Conservation (phyloP, 2,113 vertebrate genomes). For the Pipra filicauda region DNA sequence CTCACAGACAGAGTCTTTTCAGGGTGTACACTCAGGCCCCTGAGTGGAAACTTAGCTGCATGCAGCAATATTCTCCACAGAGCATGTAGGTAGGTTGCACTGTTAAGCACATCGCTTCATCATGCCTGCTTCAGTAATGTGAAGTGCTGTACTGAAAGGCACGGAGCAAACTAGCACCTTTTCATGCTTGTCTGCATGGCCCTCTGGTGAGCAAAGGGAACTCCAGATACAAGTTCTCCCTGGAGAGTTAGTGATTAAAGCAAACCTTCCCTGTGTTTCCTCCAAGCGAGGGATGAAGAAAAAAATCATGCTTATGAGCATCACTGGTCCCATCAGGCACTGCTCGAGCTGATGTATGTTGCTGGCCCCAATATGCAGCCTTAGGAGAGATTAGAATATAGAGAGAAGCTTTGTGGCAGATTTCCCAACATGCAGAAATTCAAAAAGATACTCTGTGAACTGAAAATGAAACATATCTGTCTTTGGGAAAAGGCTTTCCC, state of each 20-base stretch:
- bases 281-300: not conserved
- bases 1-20: not conserved
- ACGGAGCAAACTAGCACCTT: not conserved
- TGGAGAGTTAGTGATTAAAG: not conserved
- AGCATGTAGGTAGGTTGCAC: not conserved
- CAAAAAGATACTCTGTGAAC: not conserved
- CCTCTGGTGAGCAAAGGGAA: not conserved
- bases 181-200: not conserved
- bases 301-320: not conserved
- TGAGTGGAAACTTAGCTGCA: not conserved
- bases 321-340: accelerated
- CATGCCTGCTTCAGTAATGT: not conserved
- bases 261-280: not conserved
- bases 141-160: not conserved
- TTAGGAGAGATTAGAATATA: not conserved
- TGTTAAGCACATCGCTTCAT: constrained; percentile 1
- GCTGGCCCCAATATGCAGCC: not conserved
- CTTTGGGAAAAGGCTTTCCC: not conserved
- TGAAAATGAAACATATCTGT: not conserved
- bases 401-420: not conserved
- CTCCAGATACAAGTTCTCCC: not conserved
- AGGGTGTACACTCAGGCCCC: not conserved
- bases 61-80: not conserved
- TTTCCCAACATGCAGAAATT: not conserved
- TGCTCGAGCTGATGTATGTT: not conserved